Percentiles rank a stretch among this genome's conserved stretches.
phyloP scores from a whole-genome alignment of 2,888 invertebrate genomes.

The Lepetodrilus schrolli region DNA sequence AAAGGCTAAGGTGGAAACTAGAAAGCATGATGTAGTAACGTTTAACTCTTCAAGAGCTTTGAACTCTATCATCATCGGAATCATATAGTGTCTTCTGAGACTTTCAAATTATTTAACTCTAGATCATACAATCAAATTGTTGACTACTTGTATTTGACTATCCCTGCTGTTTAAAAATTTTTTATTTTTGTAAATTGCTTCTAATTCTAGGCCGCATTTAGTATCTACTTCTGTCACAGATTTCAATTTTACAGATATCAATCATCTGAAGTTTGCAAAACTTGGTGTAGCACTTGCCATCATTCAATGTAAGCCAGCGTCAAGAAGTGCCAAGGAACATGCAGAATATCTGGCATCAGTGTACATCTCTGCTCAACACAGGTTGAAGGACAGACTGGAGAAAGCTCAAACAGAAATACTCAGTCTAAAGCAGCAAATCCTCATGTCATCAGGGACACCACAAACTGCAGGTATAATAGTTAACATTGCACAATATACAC shows the following conservation, averaged over 20 bases:
- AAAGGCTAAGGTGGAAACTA: too few species aligned
- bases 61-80: too few species aligned
- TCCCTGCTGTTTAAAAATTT: too few species aligned
- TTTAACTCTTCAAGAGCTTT: too few species aligned
- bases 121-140: too few species aligned
- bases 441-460: background rate
- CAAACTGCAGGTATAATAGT: background rate
- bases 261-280: background rate
- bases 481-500: too few species aligned
- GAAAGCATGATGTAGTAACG: too few species aligned
- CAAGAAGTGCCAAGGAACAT: conserved; percentile 1
- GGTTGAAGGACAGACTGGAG: background rate
- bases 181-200: too few species aligned
- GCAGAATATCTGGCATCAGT: background rate
- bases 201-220: too few species aligned
- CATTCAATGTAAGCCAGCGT: background rate
- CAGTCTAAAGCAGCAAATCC: conserved; percentile 24
- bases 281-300: background rate
- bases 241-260: background rate
- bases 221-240: background rate
- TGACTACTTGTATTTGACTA: too few species aligned
- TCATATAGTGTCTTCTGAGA: too few species aligned
- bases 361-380: conserved; percentile 8
- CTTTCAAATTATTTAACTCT: too few species aligned
- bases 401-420: conserved; percentile 19